Conservation (phyloP, 2,888 invertebrate genomes). For the Microctonus hyperodae region DNA sequence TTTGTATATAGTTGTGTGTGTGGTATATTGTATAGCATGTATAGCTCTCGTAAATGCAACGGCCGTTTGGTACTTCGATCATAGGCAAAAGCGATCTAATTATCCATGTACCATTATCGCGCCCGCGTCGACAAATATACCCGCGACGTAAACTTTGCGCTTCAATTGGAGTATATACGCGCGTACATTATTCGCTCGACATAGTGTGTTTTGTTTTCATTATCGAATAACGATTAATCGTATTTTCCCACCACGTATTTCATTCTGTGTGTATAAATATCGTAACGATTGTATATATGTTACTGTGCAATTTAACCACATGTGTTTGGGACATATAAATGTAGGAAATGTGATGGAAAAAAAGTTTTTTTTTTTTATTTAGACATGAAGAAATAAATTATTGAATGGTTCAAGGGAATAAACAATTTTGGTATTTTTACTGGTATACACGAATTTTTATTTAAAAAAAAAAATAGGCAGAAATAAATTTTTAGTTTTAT, state of each 20-base stretch:
- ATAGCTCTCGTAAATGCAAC: conserved; percentile 21
- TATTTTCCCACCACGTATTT: conserved; percentile 35
- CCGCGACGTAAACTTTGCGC: conserved; percentile 44
- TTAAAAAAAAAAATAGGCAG: too few relatives aligned
- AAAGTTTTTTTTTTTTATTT: too few relatives aligned
- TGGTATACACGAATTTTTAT: background rate
- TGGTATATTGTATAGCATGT: too few relatives aligned
- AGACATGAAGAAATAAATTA: too few relatives aligned
- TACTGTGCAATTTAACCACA: background rate
- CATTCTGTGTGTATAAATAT: conserved; percentile 19
- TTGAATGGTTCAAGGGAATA: too few relatives aligned
- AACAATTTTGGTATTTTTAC: background rate
- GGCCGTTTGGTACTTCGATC: conserved; percentile 15
- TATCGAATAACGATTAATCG: conserved; percentile 53
- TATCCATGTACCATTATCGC: conserved; percentile 49
- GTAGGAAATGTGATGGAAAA: too few relatives aligned
- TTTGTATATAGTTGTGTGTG: too few relatives aligned
- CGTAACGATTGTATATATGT: too few relatives aligned
- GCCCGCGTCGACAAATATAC: conserved; percentile 44
- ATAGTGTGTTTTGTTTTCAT: conserved; percentile 50
- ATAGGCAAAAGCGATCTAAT: conserved; percentile 43
- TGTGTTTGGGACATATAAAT: background rate
- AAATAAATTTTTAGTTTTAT: too few relatives aligned
- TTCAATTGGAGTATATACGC: conserved; percentile 40
- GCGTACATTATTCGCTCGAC: conserved; percentile 43